phyloP scores from a whole-genome alignment of 2,113 vertebrate genomes.

The Madoqua kirkii region DNA sequence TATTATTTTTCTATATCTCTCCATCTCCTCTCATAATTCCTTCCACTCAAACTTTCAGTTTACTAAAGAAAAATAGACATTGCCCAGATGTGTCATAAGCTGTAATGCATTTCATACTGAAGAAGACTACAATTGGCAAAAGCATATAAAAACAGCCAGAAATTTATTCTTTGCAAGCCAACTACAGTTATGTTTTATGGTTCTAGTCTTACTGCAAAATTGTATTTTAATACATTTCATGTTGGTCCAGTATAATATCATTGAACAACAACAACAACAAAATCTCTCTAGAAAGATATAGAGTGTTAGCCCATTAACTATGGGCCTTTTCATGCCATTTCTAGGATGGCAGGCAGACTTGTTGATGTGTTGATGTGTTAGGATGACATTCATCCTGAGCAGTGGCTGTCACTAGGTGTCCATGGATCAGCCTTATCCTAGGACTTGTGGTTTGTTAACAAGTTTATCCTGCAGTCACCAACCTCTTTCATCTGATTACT shows the following conservation, averaged over 20 bases:
- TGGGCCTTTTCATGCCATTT: neutral
- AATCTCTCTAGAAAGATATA: neutral
- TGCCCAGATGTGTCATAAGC: neutral
- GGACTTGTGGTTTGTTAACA: neutral
- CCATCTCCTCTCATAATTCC: neutral
- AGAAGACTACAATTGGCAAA: neutral
- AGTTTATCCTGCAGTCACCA: neutral
- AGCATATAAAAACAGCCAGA: neutral
- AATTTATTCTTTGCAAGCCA: neutral
- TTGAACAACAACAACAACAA: neutral
- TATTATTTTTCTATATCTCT: neutral
- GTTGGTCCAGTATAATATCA: neutral
- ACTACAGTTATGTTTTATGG: constrained; percentile 18
- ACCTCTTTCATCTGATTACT: neutral
- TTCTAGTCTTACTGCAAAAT: neutral
- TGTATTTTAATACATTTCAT: constrained; percentile 29
- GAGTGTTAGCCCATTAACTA: neutral
- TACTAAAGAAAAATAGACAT: neutral
- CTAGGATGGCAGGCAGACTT: neutral
- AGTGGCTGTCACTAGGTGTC: neutral
- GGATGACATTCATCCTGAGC: neutral
- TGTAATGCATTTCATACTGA: neutral
- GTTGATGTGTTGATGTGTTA: neutral
- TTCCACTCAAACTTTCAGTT: constrained; percentile 3
- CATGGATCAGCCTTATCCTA: neutral